Base-by-base conservation (phyloP, 2,113 vertebrate species). In the Gymnocephalus cernua region DNA sequence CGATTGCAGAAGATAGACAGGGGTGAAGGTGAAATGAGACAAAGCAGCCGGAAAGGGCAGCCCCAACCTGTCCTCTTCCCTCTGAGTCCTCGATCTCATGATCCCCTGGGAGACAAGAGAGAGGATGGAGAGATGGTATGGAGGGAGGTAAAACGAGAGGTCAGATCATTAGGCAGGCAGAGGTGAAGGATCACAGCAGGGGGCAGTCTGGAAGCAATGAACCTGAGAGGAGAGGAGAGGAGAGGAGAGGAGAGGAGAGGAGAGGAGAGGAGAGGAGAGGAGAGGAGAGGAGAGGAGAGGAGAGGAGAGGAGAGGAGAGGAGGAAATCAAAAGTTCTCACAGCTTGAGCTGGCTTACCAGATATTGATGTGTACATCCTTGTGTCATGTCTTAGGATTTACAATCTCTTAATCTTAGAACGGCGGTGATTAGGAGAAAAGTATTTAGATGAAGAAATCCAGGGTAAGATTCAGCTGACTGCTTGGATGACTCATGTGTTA, bases 11-110 rank as follows among this genome's bases (percentile, higher is more conserved):
- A 21, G 25, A 75, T n/a, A 81, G 72, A 83, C 74, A 67, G 32
- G 68, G 84, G 70, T 89, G 70, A 86, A 92, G 91, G 90, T 89
- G 89, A 92, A 85, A 86, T 41, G 77, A 82, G 63, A 74, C 76
- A 74, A 87, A 86, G 80, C 82, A 67, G 68, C 54, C 23, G 16
- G 32, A 61, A 72, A 80, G 65, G 70, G 50, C 63, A 80, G 61
- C 64, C 70, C 59, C 13, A 80, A 27, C 77, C 72, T 75, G 54
- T 66, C 79, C 84, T 74, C 65, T 38, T 80, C 50, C 77, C 73
- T 79, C 59, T 27, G 47, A 83, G 66, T 82, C 72, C 80, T 87
- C 71, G 44, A 45, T 75, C 73, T 57, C 71, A 25, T 12, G 10
- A 29, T 83, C 91, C 92, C 87, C 11, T 57, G 91, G 61, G 88